A percentile compares a stretch with the other conserved stretches of the same genome.
Evolutionary conservation across 2,797 vertebrate species (phyloP).

Genomic region (Melanogrammus aeglefinus): DNA sequence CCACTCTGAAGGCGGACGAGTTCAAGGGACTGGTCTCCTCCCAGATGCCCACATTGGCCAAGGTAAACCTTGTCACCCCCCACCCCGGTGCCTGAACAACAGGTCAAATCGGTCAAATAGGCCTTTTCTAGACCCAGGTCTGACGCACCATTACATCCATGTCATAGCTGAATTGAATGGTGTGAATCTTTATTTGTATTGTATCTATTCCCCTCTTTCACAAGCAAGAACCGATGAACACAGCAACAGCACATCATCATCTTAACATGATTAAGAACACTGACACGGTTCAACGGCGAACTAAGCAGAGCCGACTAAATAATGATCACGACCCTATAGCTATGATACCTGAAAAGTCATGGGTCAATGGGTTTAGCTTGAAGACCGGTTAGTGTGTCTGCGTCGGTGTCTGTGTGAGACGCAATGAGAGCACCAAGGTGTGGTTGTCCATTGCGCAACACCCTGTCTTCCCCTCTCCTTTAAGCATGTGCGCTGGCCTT

Average conservation of each 20-base stretch:
- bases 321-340: not conserved
- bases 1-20: constrained; percentile 69
- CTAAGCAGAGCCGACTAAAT: not conserved
- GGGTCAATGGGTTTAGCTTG: not conserved
- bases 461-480: not conserved
- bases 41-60: constrained; percentile 68
- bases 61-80: constrained; percentile 55
- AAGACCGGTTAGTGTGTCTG: not conserved
- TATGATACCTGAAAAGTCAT: not conserved
- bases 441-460: not conserved
- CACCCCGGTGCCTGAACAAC: not conserved
- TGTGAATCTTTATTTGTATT: no score
- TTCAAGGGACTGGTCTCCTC: constrained; percentile 72
- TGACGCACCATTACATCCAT: not conserved
- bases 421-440: not conserved
- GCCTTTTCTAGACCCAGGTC: not conserved
- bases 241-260: not conserved
- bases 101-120: not conserved
- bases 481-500: not conserved
- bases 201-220: not conserved
- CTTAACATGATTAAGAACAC: not conserved
- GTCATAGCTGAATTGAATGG: not conserved
- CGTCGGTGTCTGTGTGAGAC: not conserved
- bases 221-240: not conserved
- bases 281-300: not conserved